Evolutionary conservation across 2,888 invertebrate genomes (phyloP).

Genomic region (Hirtodrosophila histrioides): DNA sequence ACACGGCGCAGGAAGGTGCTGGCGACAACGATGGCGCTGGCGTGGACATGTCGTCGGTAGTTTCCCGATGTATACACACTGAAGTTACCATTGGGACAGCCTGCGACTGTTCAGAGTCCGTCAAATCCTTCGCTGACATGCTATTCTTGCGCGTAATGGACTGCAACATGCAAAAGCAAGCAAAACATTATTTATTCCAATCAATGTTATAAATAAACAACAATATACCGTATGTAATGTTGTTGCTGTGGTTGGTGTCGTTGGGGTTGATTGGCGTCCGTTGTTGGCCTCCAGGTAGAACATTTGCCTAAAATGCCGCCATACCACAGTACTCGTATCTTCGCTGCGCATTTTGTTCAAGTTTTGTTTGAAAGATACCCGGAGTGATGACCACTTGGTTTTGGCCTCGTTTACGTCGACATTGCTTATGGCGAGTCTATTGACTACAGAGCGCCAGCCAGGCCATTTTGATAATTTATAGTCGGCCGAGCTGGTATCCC

Average conservation of each 20-base stretch:
- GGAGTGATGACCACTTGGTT: slow-evolving; percentile 18
- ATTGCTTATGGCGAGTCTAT: slow-evolving; percentile 1
- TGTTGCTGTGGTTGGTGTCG: too few species aligned
- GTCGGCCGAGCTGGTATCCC: background rate
- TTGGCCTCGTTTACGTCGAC: slow-evolving; percentile 22
- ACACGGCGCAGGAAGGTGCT: background rate
- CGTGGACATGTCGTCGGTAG: too few species aligned
- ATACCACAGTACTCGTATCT: slow-evolving; percentile 1
- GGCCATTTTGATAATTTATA: background rate
- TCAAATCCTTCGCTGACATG: too few species aligned
- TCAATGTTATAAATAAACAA: too few species aligned
- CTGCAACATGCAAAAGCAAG: too few species aligned
- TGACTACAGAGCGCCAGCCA: slow-evolving; percentile 6
- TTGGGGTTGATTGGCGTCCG: background rate
- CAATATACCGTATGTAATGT: too few species aligned
- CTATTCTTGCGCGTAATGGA: too few species aligned
- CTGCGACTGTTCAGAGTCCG: too few species aligned
- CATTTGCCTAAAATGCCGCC: slow-evolving; percentile 18
- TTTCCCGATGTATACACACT: too few species aligned
- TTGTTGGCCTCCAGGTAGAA: slow-evolving; percentile 7
- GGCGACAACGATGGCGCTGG: too few species aligned
- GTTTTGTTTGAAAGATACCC: slow-evolving; percentile 11
- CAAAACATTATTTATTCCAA: too few species aligned
- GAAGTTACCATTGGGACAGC: too few species aligned
- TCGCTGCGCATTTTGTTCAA: slow-evolving; percentile 1